Evolutionary conservation across 2,113 vertebrate genomes (phyloP), one percentile per base, ranked within the genome.

Genomic region (Psammodynastes pulverulentus): DNA sequence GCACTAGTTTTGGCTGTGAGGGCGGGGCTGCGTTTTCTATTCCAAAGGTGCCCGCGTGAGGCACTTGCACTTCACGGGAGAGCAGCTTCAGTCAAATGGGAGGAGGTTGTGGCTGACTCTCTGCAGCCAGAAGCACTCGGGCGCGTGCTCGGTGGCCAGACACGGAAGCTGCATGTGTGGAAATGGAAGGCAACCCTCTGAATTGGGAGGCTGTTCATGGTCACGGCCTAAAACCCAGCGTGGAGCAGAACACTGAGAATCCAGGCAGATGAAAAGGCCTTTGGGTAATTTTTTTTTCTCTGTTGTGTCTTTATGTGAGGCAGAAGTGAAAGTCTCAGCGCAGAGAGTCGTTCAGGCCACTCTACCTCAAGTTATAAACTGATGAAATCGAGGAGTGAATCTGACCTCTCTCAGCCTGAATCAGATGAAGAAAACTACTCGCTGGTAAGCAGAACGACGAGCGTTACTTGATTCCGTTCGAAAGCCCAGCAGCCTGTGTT

Each of bases 321-420:
- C 92, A 99, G 99, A 97, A 99, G 99, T 94, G 99, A 99, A 97
- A 99, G 99, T 97, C 98, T 99, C 92, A 99, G 98, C 52, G 98
- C 99, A 91, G 99, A 99, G 96, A 99, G 97, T 93, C 98, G 98
- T 3, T 98, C 98, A 2, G 96, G 98, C 89, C 98, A 99, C 52
- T 96, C 97, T 94, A 98, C 96, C 95, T 98, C 99, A 4, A 98
- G 95, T 94, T 99, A 98, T 94, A 98, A 98, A 93, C 97, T 99
- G 95, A 98, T 99, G 72, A 99, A 99, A 95, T 99, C 99, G 86
- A 98, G 99, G 95, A 99, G 99, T 84, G 99, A 99, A 96, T 99
- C 99, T 19, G 99, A 99, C 95, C 97, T 99, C 45, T 99, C 99
- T 88, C 99, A 99, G 95, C 99, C 99, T 0, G 99, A 99, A 96